A percentile compares a stretch with the other conserved stretches of the same genome.
Conservation (phyloP, 2,113 vertebrate species). For the Panthera leo region DNA sequence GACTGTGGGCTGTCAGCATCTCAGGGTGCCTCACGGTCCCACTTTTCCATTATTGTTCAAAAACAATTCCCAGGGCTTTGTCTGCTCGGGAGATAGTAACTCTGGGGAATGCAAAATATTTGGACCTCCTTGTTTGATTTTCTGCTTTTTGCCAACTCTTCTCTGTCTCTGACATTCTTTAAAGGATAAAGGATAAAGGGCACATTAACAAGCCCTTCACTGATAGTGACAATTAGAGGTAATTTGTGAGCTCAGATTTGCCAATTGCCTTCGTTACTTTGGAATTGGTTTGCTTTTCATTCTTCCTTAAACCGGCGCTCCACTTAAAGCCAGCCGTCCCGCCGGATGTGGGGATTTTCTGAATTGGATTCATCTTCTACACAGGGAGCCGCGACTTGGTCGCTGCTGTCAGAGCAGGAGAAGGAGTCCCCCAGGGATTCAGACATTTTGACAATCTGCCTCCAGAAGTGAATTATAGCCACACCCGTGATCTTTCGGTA, state of each 20-base stretch:
- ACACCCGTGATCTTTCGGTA: neutral
- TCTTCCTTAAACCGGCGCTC: slow-evolving; percentile 22
- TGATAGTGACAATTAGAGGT: slow-evolving; percentile 52
- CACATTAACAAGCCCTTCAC: slow-evolving; percentile 39
- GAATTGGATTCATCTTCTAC: neutral
- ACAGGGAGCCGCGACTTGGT: accelerated
- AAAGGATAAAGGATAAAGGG: slow-evolving; percentile 57
- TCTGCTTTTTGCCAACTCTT: slow-evolving; percentile 52
- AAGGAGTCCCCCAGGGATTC: accelerated
- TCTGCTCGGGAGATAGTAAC: neutral
- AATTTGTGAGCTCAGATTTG: slow-evolving; percentile 47
- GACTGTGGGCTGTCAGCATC: accelerated
- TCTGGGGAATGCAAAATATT: slow-evolving; percentile 68
- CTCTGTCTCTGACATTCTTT: slow-evolving; percentile 61
- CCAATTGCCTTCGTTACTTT: slow-evolving; percentile 46
- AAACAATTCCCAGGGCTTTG: slow-evolving; percentile 56
- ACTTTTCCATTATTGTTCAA: neutral
- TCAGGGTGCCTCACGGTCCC: neutral
- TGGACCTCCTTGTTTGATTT: slow-evolving; percentile 69
- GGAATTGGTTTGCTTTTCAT: slow-evolving; percentile 17
- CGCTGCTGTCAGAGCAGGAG: neutral
- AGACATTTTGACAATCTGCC: neutral
- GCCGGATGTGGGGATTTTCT: slow-evolving; percentile 6
- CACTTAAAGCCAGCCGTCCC: neutral
- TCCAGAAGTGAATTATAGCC: neutral